A percentile compares a stretch with the other conserved stretches of the same genome.
These are phyloP conservation scores for Pyralis farinalis DNA, from an alignment of 2,888 invertebrate species.

Conservation along the genomic window DNA sequence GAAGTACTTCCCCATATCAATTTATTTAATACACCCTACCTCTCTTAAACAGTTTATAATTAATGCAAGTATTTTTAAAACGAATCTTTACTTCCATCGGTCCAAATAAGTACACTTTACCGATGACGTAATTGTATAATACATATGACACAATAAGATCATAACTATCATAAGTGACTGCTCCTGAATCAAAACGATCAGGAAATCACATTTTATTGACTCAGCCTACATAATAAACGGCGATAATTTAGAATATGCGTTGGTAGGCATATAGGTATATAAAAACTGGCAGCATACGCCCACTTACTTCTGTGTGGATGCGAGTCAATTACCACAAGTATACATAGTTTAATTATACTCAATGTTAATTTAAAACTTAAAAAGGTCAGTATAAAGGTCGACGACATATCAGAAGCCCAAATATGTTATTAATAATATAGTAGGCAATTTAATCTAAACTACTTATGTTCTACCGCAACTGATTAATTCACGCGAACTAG, in stretches of 20 bases:
- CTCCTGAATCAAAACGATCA: background rate
- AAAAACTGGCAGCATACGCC: background rate
- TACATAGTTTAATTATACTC: background rate
- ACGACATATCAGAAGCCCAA: conserved; percentile 1
- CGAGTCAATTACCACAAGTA: background rate
- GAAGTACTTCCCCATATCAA: no score
- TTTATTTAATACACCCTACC: no score
- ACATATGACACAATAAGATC: no score
- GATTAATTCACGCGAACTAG: no score
- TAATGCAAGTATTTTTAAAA: no score
- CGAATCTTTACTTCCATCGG: no score
- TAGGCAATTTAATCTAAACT: no score
- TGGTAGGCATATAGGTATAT: background rate
- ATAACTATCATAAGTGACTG: background rate
- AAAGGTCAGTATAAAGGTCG: conserved; percentile 6
- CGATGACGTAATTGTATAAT: no score
- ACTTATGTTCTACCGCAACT: no score
- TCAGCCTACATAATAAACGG: background rate
- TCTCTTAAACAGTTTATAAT: no score
- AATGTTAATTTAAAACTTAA: background rate
- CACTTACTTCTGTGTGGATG: background rate
- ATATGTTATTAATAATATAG: conserved; percentile 7
- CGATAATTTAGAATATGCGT: background rate
- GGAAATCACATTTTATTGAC: background rate
- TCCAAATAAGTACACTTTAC: no score